Percentiles rank a stretch among this genome's conserved stretches.
Evolutionary conservation across 2,888 invertebrate genomes (phyloP).

Genomic region (Tetranychus piercei): DNA sequence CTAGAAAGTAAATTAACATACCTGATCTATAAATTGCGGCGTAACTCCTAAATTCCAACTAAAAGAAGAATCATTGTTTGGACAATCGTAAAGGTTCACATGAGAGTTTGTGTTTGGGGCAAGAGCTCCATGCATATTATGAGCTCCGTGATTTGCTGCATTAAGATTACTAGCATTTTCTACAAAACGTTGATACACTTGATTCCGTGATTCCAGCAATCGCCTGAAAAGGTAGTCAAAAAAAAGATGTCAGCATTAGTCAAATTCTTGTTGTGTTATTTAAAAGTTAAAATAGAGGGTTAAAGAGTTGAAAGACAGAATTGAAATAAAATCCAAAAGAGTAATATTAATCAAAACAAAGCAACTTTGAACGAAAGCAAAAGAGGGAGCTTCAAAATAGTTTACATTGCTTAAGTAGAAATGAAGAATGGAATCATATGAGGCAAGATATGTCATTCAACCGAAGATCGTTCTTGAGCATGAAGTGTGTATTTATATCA

Average conservation of each 20-base stretch:
- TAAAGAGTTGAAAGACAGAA: too few relatives aligned
- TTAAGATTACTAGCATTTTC: neutral
- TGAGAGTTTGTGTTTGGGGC: neutral
- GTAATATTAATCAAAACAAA: too few relatives aligned
- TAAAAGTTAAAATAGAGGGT: too few relatives aligned
- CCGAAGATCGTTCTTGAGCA: too few relatives aligned
- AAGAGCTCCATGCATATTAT: neutral
- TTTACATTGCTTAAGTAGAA: too few relatives aligned
- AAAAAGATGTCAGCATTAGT: neutral
- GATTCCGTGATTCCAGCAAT: neutral
- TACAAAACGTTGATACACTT: neutral
- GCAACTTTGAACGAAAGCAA: too few relatives aligned
- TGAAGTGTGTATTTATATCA: too few relatives aligned
- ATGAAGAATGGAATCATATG: too few relatives aligned
- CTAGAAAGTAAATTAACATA: neutral
- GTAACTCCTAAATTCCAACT: neutral
- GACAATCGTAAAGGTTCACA: constrained; percentile 9
- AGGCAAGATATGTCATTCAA: too few relatives aligned
- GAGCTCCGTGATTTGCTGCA: neutral
- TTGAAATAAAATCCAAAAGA: too few relatives aligned
- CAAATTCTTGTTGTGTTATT: too few relatives aligned
- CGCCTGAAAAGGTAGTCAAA: neutral
- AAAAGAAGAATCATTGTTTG: neutral
- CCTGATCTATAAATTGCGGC: neutral
- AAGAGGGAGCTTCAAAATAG: too few relatives aligned